These are phyloP conservation scores for Misgurnus anguillicaudatus DNA, from an alignment of 2,113 vertebrate species.

Conservation along the genomic window DNA sequence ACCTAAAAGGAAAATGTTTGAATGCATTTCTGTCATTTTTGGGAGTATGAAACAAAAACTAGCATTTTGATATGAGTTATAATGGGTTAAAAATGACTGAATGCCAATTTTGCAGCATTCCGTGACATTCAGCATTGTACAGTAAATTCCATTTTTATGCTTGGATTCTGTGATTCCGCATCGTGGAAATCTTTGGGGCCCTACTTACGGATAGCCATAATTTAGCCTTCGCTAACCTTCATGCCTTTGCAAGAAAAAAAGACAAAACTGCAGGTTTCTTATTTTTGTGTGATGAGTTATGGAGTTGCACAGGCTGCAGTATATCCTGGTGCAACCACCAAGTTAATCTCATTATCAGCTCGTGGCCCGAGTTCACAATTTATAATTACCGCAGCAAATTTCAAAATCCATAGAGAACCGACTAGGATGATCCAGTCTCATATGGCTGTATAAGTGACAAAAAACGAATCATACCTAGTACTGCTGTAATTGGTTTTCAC, in stretches of 20 bases:
- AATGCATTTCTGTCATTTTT: no score
- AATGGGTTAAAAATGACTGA: no score
- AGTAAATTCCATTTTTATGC: no score
- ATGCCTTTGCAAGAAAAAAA: not conserved
- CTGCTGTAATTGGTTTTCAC: slow-evolving; percentile 14
- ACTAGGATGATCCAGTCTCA: not conserved
- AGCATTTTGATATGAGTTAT: no score
- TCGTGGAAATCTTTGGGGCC: no score
- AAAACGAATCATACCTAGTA: not conserved
- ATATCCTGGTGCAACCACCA: not conserved
- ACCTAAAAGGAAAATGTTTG: no score
- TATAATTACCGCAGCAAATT: slow-evolving; percentile 25
- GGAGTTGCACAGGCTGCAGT: slow-evolving; percentile 5
- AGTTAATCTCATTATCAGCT: slow-evolving; percentile 37
- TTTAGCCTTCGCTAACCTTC: not conserved
- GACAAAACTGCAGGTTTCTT: not conserved
- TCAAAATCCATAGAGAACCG: slow-evolving; percentile 12
- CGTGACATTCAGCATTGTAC: no score
- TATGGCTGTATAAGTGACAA: not conserved
- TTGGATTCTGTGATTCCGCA: no score
- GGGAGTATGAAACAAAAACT: no score
- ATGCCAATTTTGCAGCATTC: no score
- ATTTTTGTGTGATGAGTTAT: slow-evolving; percentile 25
- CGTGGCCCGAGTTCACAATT: not conserved
- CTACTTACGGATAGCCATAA: not conserved